Conservation (phyloP, 2,888 invertebrate species). For the Myopa testacea region DNA sequence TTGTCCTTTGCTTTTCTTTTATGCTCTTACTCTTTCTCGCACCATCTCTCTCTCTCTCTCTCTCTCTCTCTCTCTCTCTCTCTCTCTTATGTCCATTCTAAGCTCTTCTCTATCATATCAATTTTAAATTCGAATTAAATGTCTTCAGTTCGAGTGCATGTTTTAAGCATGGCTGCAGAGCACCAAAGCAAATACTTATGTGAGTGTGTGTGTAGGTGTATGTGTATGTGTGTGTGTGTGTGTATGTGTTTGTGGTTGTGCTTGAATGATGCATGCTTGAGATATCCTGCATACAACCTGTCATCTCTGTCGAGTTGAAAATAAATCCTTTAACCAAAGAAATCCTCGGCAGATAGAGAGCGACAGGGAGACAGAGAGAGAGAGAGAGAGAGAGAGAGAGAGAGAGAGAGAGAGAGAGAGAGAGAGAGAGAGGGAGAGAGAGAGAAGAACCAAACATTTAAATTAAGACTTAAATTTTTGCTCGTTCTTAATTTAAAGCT, state of each 20-base stretch:
- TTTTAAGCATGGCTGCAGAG: neutral
- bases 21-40: neutral
- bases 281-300: conserved; percentile 35
- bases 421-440: neutral
- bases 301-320: conserved; percentile 13
- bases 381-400: too few species aligned
- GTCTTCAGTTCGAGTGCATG: conserved; percentile 8
- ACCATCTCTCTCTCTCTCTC: neutral
- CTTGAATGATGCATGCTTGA: conserved; percentile 41
- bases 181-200: conserved; percentile 5
- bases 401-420: neutral
- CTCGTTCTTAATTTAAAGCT: neutral
- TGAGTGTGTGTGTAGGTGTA: conserved; percentile 3
- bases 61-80: neutral
- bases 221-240: conserved; percentile 25
- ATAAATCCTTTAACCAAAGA: conserved; percentile 21
- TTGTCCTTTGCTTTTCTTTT: neutral
- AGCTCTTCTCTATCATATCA: conserved; percentile 21
- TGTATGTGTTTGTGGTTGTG: conserved; percentile 3
- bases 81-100: neutral
- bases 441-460: neutral
- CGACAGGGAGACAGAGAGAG: too few species aligned
- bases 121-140: conserved; percentile 21
- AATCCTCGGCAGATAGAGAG: neutral
- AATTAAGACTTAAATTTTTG: neutral